Evolutionary conservation across 2,888 invertebrate species (phyloP).

Genomic region (Hydrotaea cyrtoneurina): DNA sequence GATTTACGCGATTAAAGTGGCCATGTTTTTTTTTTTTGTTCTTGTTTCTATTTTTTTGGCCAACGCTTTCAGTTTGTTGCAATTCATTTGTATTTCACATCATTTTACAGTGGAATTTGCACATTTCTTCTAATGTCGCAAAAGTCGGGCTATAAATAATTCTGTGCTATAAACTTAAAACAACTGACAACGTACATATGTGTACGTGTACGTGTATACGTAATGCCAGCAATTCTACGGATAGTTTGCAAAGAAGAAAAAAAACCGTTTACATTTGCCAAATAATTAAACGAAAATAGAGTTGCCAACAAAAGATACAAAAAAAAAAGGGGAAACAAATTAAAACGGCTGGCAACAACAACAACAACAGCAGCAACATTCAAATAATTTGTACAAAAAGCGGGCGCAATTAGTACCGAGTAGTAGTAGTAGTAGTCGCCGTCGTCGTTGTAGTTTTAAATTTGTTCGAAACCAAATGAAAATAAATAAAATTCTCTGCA

Average conservation of each 20-base stretch:
- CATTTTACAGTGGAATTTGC: slow-evolving; percentile 15
- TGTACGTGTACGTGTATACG: background rate
- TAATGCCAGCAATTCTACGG: background rate
- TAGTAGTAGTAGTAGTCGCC: background rate
- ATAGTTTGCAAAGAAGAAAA: background rate
- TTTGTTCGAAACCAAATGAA: background rate
- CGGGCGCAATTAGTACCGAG: slow-evolving; percentile 31
- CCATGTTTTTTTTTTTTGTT: too few relatives aligned
- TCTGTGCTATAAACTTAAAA: slow-evolving; percentile 29
- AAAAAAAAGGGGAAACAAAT: background rate
- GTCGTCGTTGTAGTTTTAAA: background rate
- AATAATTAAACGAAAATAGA: slow-evolving; percentile 22
- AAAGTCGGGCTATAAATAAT: slow-evolving; percentile 16
- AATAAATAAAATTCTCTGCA: background rate
- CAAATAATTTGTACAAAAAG: slow-evolving; percentile 9
- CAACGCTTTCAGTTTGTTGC: background rate
- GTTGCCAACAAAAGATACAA: slow-evolving; percentile 35
- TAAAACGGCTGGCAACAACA: background rate
- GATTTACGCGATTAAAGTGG: too few relatives aligned
- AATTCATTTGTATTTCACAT: background rate
- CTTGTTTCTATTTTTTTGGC: too few relatives aligned
- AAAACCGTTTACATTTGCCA: slow-evolving; percentile 21
- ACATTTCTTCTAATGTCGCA: slow-evolving; percentile 10
- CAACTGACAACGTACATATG: background rate
- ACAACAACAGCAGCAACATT: background rate